These are phyloP conservation scores for Agrypnia vestita DNA, from an alignment of 1,140 invertebrate species.

Conservation along the genomic window DNA sequence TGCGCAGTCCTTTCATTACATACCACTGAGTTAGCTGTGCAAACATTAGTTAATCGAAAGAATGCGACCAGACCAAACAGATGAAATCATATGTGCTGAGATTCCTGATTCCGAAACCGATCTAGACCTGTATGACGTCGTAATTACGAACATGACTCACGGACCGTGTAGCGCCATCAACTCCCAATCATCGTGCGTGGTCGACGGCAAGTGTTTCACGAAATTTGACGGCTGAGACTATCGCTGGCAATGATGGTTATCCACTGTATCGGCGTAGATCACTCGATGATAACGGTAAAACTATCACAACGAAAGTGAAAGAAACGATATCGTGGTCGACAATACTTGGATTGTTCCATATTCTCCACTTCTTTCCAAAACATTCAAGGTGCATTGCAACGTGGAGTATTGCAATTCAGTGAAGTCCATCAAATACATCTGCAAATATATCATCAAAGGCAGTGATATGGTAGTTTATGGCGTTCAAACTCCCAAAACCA, in stretches of 20 bases:
- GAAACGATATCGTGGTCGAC: constrained; percentile 63
- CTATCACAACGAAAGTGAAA: not conserved
- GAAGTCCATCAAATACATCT: too few relatives aligned
- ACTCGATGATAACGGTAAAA: constrained; percentile 56
- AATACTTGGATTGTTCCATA: constrained; percentile 76
- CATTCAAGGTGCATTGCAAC: constrained; percentile 72
- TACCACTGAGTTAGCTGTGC: not conserved
- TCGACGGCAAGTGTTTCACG: constrained; percentile 4
- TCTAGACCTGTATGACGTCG: constrained; percentile 64
- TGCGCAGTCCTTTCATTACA: too few relatives aligned
- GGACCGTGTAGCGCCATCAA: constrained; percentile 70
- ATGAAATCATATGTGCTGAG: too few relatives aligned
- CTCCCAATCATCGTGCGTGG: constrained; percentile 62
- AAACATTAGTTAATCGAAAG: too few relatives aligned
- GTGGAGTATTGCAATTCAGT: constrained; percentile 65
- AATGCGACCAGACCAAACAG: too few relatives aligned
- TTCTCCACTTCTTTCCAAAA: constrained; percentile 70
- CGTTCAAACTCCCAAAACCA: constrained; percentile 5
- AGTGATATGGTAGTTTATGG: constrained; percentile 63
- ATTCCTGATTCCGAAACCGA: constrained; percentile 66
- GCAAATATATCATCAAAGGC: constrained; percentile 72
- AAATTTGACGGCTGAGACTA: too few relatives aligned
- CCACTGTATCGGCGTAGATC: constrained; percentile 66
- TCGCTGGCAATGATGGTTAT: constrained; percentile 65
- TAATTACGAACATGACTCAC: constrained; percentile 71